Evolutionary conservation across 2,888 invertebrate species (phyloP), one percentile per base, ranked within the genome.

Genomic region (Sarcophaga rosellei): DNA sequence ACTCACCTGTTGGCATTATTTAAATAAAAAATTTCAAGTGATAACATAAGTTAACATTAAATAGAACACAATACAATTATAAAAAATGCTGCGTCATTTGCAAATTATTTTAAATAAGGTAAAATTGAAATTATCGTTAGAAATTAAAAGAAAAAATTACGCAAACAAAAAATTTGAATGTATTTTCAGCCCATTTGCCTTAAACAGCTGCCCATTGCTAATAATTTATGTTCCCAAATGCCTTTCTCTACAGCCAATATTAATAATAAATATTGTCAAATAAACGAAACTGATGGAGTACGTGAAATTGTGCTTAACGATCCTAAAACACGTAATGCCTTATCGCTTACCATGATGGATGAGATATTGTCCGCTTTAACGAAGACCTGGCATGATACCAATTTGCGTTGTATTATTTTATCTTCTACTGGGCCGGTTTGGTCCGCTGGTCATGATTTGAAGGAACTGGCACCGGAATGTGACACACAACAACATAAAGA

Each of bases 361-460:
- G 93, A 95, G 62, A 93, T 99, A 15, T 93, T 95, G 66, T 92
- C 94, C 79, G 95, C 95, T 75, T 94, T 98, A 59, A 94, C 94
- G 17, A 89, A 90, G 15, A 94, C 96, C 86, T 93, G 95, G 87
- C 93, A 95, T 83, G 94, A 96, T 89, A 92, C 93, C 44, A 92
- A 94, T 12, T 92, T 98, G 61, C 94, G 98, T 84, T 96, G 96
- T 12, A 96, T 99, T 89, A 95, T 99, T 23, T 92, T 99, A 73
- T 95, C 96, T 0, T 90, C 96, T 0, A 95, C 95, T 87, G 98
- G 98, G 4, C 95, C 96, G 80, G 96, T 98, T 3, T 99, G 98
- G 94, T 98, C 98, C 17, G 96, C 98, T 4, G 99, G 99, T 0
- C 99, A 99, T 92, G 97, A 99, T 94, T 94, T 99, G 15, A 98